phyloP scores from a whole-genome alignment of 2,113 vertebrate species.

The Halcyon malimbica region DNA sequence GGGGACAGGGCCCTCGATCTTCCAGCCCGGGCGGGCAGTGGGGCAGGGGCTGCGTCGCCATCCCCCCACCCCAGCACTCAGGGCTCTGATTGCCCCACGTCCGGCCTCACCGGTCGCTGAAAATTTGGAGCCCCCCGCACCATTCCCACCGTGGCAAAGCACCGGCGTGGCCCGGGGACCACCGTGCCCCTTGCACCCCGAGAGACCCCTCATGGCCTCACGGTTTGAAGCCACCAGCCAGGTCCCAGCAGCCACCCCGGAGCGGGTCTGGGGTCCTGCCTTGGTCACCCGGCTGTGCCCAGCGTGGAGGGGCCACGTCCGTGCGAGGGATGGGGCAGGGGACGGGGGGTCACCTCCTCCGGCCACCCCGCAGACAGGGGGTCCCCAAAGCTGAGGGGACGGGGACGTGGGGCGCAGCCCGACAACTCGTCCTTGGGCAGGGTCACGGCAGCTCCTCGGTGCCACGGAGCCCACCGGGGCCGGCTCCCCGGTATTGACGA shows the following conservation, averaged over 20 bases:
- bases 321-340: accelerated
- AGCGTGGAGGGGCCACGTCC: not conserved
- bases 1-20: not conserved
- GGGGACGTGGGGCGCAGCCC: not conserved
- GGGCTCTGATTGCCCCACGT: not conserved
- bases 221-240: accelerated
- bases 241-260: not conserved
- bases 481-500: not conserved
- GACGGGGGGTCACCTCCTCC: not conserved
- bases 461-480: not conserved
- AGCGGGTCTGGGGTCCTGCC: not conserved
- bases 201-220: accelerated
- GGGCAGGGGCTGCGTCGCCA: not conserved
- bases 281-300: not conserved
- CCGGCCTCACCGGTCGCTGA: not conserved
- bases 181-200: accelerated
- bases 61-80: not conserved
- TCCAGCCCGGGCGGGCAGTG: not conserved
- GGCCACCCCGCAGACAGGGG: accelerated
- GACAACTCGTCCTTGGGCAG: constrained; percentile 12
- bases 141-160: not conserved
- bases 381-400: not conserved
- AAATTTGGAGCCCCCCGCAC: not conserved
- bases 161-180: accelerated
- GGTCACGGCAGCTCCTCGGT: not conserved